phyloP scores from a whole-genome alignment of 2,113 vertebrate species.

The Toxostoma redivivum region DNA sequence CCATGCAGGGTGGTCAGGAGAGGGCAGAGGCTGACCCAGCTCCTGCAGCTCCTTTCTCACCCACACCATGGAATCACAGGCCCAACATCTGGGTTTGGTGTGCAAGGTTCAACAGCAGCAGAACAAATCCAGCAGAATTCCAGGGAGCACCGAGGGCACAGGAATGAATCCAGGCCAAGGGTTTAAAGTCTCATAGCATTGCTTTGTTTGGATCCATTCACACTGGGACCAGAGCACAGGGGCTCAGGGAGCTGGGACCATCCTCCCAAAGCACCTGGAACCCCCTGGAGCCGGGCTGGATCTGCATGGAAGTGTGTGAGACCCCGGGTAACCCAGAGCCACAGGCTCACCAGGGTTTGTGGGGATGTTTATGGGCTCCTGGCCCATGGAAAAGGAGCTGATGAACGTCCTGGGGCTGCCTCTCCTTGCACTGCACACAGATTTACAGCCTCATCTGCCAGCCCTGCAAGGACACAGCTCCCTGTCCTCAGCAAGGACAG shows the following conservation, averaged over 20 bases:
- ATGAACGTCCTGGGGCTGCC: not conserved
- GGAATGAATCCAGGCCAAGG: not conserved
- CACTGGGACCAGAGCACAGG: rapidly evolving
- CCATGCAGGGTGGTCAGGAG: not conserved
- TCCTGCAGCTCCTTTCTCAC: not conserved
- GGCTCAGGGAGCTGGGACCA: not conserved
- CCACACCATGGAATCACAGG: not conserved
- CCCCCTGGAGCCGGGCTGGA: rapidly evolving
- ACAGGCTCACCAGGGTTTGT: rapidly evolving
- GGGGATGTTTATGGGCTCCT: not conserved
- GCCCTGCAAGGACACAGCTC: not conserved
- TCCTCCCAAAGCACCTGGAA: not conserved
- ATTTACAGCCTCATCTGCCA: not conserved
- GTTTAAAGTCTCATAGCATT: not conserved
- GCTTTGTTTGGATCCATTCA: not conserved
- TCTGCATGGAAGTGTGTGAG: rapidly evolving
- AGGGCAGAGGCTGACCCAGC: not conserved
- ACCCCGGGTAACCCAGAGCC: rapidly evolving
- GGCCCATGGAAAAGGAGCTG: not conserved
- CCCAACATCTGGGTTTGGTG: not conserved
- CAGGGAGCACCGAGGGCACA: not conserved
- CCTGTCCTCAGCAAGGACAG: not conserved
- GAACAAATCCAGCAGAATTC: not conserved
- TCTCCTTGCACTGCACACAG: not conserved
- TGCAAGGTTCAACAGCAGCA: not conserved